Evolutionary conservation across 2,113 vertebrate genomes (phyloP).

Genomic region (Indicator indicator): DNA sequence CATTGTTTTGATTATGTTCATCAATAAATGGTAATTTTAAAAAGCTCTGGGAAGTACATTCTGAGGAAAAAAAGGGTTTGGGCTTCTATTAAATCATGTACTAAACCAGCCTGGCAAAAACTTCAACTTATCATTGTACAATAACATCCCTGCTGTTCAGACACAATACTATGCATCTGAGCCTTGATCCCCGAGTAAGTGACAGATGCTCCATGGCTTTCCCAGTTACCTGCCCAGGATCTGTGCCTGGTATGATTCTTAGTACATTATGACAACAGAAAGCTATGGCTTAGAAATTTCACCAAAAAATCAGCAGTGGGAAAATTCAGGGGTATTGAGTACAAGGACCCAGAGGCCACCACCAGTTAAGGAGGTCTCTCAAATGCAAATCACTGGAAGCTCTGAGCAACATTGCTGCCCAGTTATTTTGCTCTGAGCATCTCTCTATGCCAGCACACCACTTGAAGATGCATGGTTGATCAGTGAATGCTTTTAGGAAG

Average conservation of each 20-base stretch:
- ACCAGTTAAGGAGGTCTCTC: background rate
- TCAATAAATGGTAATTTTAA: background rate
- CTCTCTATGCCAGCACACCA: background rate
- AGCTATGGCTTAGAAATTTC: background rate
- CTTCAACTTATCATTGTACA: background rate
- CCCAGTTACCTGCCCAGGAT: background rate
- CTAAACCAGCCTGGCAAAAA: background rate
- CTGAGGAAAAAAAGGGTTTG: background rate
- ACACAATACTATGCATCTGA: background rate
- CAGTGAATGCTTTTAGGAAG: background rate
- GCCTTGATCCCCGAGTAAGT: background rate
- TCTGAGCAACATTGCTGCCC: background rate
- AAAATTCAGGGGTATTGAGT: background rate
- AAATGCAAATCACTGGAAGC: background rate
- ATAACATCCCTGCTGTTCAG: background rate
- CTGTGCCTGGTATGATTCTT: background rate
- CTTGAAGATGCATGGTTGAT: background rate
- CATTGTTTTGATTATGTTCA: background rate
- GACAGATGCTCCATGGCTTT: background rate
- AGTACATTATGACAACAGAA: background rate
- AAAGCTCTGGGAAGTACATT: background rate
- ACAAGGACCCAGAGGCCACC: background rate
- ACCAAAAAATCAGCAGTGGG: background rate
- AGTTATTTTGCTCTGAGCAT: background rate
- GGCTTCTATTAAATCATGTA: background rate